Conservation (phyloP, 1,140 invertebrate genomes). For the Zaprionus camerounensis region DNA sequence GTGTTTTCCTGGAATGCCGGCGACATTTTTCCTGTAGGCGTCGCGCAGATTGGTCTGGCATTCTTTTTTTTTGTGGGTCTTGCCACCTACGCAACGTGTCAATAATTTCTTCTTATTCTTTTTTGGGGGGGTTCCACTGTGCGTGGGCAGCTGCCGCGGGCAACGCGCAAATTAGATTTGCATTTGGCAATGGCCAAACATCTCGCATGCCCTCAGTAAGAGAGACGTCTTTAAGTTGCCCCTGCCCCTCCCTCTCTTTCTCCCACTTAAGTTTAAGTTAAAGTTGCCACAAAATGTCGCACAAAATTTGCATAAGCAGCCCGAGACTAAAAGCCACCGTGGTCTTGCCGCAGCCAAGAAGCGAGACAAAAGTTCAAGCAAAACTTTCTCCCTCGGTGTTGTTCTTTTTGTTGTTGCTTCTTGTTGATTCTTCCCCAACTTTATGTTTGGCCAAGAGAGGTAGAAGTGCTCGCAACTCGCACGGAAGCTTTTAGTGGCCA, state of each 20-base stretch:
- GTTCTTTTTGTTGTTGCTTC: neutral
- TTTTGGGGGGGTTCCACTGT: slow-evolving; percentile 15
- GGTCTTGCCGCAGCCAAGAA: neutral
- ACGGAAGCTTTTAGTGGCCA: neutral
- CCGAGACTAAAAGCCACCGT: slow-evolving; percentile 5
- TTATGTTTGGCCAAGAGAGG: neutral
- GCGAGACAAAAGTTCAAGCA: slow-evolving; percentile 10
- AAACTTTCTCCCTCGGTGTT: neutral
- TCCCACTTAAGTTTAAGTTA: neutral
- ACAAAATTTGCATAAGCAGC: slow-evolving; percentile 2
- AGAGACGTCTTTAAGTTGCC: neutral
- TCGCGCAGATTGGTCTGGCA: slow-evolving; percentile 30
- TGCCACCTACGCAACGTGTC: slow-evolving; percentile 16
- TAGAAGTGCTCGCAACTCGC: neutral
- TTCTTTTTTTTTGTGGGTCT: neutral
- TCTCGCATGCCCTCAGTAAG: neutral
- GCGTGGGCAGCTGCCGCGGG: slow-evolving; percentile 18
- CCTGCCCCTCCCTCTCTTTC: neutral
- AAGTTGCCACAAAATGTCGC: slow-evolving; percentile 11
- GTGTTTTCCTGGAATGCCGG: slow-evolving; percentile 13
- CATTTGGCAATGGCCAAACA: slow-evolving; percentile 16
- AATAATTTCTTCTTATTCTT: slow-evolving; percentile 9
- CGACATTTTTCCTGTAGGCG: slow-evolving; percentile 7
- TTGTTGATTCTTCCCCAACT: neutral
- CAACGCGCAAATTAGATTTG: slow-evolving; percentile 72